Evolutionary conservation across 2,113 vertebrate genomes (phyloP), one percentile per base, ranked within the genome.

Genomic region (Odobenus rosmarus): DNA sequence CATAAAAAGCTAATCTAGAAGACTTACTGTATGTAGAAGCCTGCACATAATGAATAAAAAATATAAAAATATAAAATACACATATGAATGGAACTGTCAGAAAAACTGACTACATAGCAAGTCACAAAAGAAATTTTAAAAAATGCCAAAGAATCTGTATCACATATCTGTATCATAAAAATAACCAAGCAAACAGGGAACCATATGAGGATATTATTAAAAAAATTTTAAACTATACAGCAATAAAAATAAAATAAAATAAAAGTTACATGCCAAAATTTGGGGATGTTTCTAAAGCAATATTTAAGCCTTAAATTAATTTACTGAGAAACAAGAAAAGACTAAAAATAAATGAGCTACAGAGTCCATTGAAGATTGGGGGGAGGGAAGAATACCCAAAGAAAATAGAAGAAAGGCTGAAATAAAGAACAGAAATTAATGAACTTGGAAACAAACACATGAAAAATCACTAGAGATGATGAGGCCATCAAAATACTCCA

Each of bases 51-150:
- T 67, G 23, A 76, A 61, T 46, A 59, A 33, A 74, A 89, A 85
- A 90, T 26, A 72, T 15, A 33, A 74, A 89, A 85, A 90, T 26
- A 72, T 15, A 87, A 97, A 88, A 92, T 57, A 69, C 2, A 82
- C 24, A 26, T 77, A 87, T 71, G 87, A 64, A 59, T 79, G 14
- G 12, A 39, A 67, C 13, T 24, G 1, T 67, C 11, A n/a, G 26
- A 96, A 93, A 90, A 94, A 79, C 46, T 72, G 14, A 74, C 36
- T 51, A 24, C 5, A 53, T 12, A 53, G 12, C 42, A 82, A 5
- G 24, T 19, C 39, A 92, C 51, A 93, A 64, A 88, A 16, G 18
- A 93, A 81, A 93, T 81, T 86, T 93, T 39, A 93, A 95, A 49
- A 69, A 94, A 67, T 90, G 59, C 1, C 46, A 85, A 92, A 90